Percentiles rank a stretch among this genome's conserved stretches.
Conservation (phyloP, 2,888 invertebrate genomes). For the Gibbula magus region DNA sequence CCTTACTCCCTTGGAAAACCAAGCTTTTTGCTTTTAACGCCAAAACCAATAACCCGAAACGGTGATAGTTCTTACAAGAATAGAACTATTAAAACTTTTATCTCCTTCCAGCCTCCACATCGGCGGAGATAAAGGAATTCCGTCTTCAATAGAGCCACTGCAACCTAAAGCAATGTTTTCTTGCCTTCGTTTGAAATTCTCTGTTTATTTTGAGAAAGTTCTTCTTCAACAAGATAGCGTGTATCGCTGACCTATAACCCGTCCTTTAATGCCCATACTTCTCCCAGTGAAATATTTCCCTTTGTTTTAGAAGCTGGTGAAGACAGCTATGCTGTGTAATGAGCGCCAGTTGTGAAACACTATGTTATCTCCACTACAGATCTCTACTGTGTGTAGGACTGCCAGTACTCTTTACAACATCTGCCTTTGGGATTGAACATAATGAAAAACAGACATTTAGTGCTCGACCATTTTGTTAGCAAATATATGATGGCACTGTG, state of each 20-base stretch:
- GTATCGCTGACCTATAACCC: neutral
- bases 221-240: neutral
- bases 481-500: too few species aligned
- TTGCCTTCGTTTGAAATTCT: neutral
- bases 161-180: neutral
- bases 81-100: neutral
- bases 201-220: neutral
- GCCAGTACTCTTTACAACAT: too few species aligned
- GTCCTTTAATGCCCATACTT: neutral
- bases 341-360: neutral
- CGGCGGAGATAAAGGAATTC: neutral
- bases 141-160: too few species aligned
- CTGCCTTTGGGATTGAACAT: too few species aligned
- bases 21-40: neutral
- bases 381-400: too few species aligned
- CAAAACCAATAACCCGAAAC: slow-evolving; percentile 8
- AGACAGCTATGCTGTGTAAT: neutral
- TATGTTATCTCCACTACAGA: too few species aligned
- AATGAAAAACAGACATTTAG: too few species aligned
- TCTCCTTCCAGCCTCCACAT: neutral
- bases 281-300: neutral
- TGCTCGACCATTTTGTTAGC: too few species aligned
- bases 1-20: neutral
- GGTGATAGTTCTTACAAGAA: neutral
- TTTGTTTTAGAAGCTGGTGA: neutral